Evolutionary conservation across 1,140 invertebrate genomes (phyloP).

Genomic region (Proctacanthus coquilletti): DNA sequence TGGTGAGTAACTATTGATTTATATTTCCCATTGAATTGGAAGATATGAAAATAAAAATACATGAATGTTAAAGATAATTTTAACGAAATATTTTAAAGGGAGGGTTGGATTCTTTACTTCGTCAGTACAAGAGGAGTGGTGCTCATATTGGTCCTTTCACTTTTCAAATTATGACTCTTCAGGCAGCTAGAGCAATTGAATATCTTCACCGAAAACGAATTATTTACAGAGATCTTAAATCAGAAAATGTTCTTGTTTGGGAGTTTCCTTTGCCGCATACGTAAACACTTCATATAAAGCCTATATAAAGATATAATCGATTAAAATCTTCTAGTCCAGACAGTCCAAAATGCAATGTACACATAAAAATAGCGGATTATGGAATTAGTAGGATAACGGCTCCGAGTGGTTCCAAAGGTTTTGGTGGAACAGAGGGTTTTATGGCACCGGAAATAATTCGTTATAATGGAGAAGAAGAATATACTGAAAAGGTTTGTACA

Average conservation of each 20-base stretch:
- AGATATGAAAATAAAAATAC: neutral
- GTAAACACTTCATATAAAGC: constrained; percentile 6
- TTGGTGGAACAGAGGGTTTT: constrained; percentile 93
- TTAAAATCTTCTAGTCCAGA: constrained; percentile 28
- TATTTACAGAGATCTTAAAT: constrained; percentile 94
- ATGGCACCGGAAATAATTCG: constrained; percentile 98
- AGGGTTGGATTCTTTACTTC: constrained; percentile 66
- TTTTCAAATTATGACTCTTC: constrained; percentile 71
- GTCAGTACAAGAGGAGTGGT: constrained; percentile 69
- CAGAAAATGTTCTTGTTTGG: constrained; percentile 97
- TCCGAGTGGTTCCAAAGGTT: constrained; percentile 88
- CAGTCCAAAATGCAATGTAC: constrained; percentile 47
- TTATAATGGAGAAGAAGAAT: constrained; percentile 96
- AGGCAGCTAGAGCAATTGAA: constrained; percentile 86
- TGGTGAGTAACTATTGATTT: constrained; percentile 14
- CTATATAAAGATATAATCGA: neutral
- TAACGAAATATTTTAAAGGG: constrained; percentile 37
- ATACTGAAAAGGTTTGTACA: constrained; percentile 75
- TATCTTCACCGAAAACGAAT: constrained; percentile 90
- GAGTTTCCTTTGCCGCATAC: constrained; percentile 50
- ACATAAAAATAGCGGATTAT: constrained; percentile 92
- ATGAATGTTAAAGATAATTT: too few species aligned
- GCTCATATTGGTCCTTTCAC: constrained; percentile 62
- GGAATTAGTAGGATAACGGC: constrained; percentile 80
- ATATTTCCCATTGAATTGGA: neutral